Evolutionary conservation across 2,888 invertebrate genomes (phyloP).

Genomic region (Diarsia brunnea): DNA sequence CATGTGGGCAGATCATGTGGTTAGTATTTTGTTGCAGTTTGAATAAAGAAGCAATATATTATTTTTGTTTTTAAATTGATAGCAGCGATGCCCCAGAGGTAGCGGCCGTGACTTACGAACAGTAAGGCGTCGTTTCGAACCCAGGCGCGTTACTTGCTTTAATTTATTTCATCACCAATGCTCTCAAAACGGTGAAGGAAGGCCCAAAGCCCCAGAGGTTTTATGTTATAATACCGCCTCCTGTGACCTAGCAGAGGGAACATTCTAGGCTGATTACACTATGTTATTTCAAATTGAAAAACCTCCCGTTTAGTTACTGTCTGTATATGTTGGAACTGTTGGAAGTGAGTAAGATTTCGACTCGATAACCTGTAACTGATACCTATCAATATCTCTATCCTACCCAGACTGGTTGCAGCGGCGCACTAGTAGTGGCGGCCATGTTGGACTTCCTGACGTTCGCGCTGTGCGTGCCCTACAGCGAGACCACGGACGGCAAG

Average conservation of each 20-base stretch:
- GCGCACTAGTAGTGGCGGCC: conserved; percentile 98
- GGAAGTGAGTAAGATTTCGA: background rate
- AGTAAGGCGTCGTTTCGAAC: no score
- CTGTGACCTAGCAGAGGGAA: no score
- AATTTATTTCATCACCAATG: no score
- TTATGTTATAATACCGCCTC: no score
- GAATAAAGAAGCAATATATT: background rate
- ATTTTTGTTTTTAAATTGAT: no score
- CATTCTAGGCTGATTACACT: no score
- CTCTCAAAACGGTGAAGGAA: no score
- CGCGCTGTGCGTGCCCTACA: conserved; percentile 99
- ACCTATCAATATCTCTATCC: background rate
- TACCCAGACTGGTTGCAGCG: conserved; percentile 96
- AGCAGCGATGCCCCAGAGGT: no score
- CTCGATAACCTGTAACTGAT: background rate
- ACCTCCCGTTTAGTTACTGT: background rate
- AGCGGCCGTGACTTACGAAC: no score
- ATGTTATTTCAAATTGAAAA: background rate
- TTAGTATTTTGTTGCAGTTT: conserved; percentile 74
- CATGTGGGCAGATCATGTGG: conserved; percentile 98
- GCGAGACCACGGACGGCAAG: conserved; percentile 99
- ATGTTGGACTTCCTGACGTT: conserved; percentile 99
- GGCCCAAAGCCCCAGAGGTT: no score
- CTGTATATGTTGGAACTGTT: no score
- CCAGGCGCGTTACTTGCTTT: no score